These are phyloP conservation scores for Odontamblyopus lacepedii DNA, from an alignment of 2,797 vertebrate genomes.

Conservation along the genomic window DNA sequence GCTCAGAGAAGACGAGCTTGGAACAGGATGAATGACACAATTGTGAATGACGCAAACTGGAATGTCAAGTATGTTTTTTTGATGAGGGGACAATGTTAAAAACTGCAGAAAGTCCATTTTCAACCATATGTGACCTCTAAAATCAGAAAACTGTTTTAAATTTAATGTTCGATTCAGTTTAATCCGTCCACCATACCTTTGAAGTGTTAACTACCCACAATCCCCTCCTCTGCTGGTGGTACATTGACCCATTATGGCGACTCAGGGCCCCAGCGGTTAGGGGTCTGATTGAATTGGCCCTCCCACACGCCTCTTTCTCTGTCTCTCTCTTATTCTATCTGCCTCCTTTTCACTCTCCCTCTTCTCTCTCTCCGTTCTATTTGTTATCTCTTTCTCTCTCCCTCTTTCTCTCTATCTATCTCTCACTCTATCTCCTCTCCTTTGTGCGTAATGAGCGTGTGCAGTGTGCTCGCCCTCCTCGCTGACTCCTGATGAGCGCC, in stretches of 20 bases:
- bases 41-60: too few species aligned
- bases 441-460: constrained; percentile 64
- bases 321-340: background rate
- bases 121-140: too few species aligned
- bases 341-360: background rate
- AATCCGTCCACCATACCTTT: background rate
- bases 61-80: too few species aligned
- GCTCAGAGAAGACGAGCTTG: too few species aligned
- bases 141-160: too few species aligned
- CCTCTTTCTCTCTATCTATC: background rate
- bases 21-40: too few species aligned
- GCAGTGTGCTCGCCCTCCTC: constrained; percentile 63
- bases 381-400: background rate
- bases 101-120: too few species aligned
- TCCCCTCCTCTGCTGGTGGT: constrained; percentile 8
- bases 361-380: constrained; percentile 2
- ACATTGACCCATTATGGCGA: background rate
- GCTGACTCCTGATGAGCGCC: constrained; percentile 66
- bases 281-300: constrained; percentile 44
- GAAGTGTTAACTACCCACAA: constrained; percentile 7
- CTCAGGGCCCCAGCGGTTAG: constrained; percentile 34
- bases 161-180: too few species aligned
- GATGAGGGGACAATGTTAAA: too few species aligned
- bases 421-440: constrained; percentile 22
- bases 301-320: background rate